Percentiles rank a stretch among this genome's conserved stretches.
Conservation (phyloP, 2,888 invertebrate genomes). For the Disparrhopalites patrizii region DNA sequence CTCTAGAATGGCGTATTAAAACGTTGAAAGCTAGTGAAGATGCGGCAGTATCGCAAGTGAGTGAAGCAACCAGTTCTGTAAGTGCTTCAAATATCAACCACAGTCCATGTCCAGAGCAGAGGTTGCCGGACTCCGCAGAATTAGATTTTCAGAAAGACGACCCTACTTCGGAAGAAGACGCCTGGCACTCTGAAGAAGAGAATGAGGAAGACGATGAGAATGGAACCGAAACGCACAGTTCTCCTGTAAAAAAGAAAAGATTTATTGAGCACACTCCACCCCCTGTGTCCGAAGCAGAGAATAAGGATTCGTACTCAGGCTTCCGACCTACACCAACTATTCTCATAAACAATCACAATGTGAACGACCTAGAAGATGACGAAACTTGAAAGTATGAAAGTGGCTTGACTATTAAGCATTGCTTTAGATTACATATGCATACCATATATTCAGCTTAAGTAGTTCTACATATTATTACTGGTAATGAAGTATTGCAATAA, state of each 20-base stretch:
- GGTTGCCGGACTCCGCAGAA: neutral
- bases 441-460: no score
- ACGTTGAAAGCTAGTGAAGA: slow-evolving; percentile 21
- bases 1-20: slow-evolving; percentile 31
- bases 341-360: slow-evolving; percentile 21
- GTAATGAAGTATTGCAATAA: no score
- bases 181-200: neutral
- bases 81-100: neutral
- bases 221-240: neutral
- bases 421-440: no score
- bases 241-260: slow-evolving; percentile 26
- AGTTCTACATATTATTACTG: no score
- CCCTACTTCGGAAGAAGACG: slow-evolving; percentile 2
- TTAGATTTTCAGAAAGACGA: neutral
- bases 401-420: no score
- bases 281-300: neutral
- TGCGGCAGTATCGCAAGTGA: slow-evolving; percentile 1
- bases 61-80: neutral
- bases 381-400: no score
- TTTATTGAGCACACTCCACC: slow-evolving; percentile 1
- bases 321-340: slow-evolving; percentile 19
- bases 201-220: slow-evolving; percentile 15
- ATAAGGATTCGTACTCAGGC: neutral
- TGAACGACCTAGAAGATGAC: slow-evolving; percentile 14
- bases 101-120: neutral